Evolutionary conservation across 1,140 invertebrate genomes (phyloP).

Genomic region (Trissolcus basalis): DNA sequence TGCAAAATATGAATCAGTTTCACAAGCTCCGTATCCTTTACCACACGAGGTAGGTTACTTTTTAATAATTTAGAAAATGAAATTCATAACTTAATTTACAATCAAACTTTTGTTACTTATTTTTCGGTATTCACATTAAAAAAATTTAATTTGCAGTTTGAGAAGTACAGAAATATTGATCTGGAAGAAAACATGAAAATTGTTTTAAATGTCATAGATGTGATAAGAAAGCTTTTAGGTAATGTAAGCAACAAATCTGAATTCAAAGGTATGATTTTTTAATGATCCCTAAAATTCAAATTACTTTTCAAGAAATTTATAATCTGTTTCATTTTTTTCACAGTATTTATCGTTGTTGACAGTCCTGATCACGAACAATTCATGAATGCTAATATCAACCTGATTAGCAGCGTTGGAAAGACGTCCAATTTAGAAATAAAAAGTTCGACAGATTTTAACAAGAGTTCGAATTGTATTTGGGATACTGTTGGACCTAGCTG

Average conservation of each 20-base stretch:
- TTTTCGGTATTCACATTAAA: not conserved
- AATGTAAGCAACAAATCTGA: conserved; percentile 62
- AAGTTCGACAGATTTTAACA: conserved; percentile 45
- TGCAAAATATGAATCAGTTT: conserved; percentile 72
- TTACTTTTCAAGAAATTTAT: not conserved
- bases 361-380: conserved; percentile 50
- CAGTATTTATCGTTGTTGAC: conserved; percentile 64
- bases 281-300: conserved; percentile 49
- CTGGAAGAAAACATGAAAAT: conserved; percentile 76
- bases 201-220: conserved; percentile 77
- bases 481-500: conserved; percentile 44
- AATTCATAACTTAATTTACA: too few species aligned
- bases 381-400: conserved; percentile 60
- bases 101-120: too few species aligned
- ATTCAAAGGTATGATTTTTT: conserved; percentile 61
- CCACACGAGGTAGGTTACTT: conserved; percentile 60
- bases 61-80: not conserved
- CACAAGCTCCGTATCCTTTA: conserved; percentile 72
- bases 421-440: conserved; percentile 57
- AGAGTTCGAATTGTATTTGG: conserved; percentile 47
- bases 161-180: conserved; percentile 68
- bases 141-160: conserved; percentile 59
- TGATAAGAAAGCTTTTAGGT: conserved; percentile 77
- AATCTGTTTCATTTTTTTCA: conserved; percentile 9
- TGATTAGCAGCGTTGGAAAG: conserved; percentile 63